Percentiles rank a stretch among this genome's conserved stretches.
Conservation (phyloP, 2,888 invertebrate genomes). For the Chydorus sphaericus region DNA sequence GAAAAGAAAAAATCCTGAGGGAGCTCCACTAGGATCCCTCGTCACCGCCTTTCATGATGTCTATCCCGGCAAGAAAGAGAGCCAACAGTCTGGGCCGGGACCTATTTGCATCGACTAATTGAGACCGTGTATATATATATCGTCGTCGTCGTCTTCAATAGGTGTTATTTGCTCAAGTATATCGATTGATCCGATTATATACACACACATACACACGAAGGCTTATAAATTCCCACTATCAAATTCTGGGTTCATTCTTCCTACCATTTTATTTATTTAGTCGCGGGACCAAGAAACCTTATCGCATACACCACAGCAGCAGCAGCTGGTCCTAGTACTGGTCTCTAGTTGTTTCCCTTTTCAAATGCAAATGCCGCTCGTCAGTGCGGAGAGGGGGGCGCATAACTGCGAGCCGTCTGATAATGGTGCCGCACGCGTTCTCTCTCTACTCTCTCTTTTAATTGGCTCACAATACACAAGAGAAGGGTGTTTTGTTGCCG, state of each 20-base stretch:
- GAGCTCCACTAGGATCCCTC: no score
- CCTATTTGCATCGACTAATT: constrained; percentile 8
- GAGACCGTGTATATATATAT: neutral
- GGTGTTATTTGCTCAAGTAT: constrained; percentile 3
- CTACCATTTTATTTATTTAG: no score
- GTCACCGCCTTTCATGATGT: no score
- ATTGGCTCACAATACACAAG: neutral
- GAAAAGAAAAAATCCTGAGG: no score
- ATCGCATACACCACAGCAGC: constrained; percentile 3
- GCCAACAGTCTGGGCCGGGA: neutral
- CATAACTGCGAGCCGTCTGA: neutral
- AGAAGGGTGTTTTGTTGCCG: neutral
- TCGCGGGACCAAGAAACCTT: no score
- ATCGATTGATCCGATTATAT: constrained; percentile 1
- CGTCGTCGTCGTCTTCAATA: neutral
- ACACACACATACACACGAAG: neutral
- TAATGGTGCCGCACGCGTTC: neutral
- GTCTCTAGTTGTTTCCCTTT: neutral
- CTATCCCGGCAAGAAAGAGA: no score
- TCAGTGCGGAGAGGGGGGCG: no score
- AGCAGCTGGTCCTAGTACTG: neutral
- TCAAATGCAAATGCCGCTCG: neutral
- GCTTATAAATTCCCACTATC: neutral
- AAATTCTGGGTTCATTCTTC: no score
- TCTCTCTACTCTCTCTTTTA: neutral